Evolutionary conservation across 1,140 invertebrate genomes (phyloP).

Genomic region (Oreohelix idahoensis): DNA sequence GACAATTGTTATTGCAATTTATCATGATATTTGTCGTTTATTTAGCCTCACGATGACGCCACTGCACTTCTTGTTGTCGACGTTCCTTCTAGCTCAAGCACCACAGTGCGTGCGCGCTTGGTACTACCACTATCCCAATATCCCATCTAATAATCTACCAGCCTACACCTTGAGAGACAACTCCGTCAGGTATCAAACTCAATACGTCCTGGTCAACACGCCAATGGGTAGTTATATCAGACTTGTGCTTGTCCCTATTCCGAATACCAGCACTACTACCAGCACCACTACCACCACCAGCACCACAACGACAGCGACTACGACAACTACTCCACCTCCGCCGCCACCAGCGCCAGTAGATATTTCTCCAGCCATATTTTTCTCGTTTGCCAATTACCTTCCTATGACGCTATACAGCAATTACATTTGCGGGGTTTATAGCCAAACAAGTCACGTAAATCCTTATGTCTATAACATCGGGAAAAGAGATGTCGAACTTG

Average conservation of each 20-base stretch:
- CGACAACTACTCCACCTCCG: slow-evolving; percentile 1
- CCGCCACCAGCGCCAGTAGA: too few relatives aligned
- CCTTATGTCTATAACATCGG: background rate
- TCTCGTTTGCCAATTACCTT: background rate
- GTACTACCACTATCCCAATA: background rate
- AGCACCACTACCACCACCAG: background rate
- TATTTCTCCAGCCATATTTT: background rate
- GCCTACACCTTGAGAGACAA: background rate
- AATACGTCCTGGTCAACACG: background rate
- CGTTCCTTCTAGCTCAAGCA: background rate
- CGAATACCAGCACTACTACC: background rate
- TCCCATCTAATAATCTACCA: background rate
- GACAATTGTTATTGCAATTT: background rate
- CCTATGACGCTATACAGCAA: slow-evolving; percentile 7
- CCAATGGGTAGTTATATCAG: background rate
- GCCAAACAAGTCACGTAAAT: background rate
- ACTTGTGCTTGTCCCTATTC: background rate
- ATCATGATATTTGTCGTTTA: background rate
- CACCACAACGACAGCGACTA: background rate
- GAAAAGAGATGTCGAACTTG: background rate
- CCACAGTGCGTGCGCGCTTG: background rate
- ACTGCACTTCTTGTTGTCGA: background rate
- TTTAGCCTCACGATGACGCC: background rate
- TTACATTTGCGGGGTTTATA: slow-evolving; percentile 6
- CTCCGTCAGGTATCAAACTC: background rate